Evolutionary conservation across 2,888 invertebrate species (phyloP), one percentile per base, ranked within the genome.

Genomic region (Coecobrya sp.): DNA sequence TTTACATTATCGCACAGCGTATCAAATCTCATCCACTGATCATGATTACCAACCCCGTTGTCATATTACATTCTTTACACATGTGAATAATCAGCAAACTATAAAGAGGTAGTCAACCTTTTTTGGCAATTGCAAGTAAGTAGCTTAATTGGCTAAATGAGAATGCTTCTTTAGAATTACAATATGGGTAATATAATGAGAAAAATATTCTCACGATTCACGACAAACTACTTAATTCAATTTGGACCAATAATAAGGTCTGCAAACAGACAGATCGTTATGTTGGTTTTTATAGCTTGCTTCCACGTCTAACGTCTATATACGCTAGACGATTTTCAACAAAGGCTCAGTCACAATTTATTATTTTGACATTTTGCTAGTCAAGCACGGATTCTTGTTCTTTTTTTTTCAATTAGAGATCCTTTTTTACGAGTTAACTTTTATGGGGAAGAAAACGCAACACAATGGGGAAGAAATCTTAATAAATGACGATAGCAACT

Each of bases 201-300:
- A 79, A 79, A 79, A 79, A 79, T 55, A 2, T 79, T 79, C 79
- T 79, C 79, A 79, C 79, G 79, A 79, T 55, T 79, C 79, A 79
- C 55, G 79, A 79, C 79, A 79, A n/a, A 52, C 36, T 16, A 49
- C 13, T 52, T 16, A 79, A n/a, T 79, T 55, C 27, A 25, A 79
- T 79, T 79, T 55, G 30, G 25, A 22, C n/a, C 27, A 25, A 79
- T 42, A 73, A 42, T 19, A 68, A 68, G n/a, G 10, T 73, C 19
- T 73, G 22, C 10, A 42, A 0, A n/a, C 42, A 10, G 8, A 30
- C 19, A 19, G 25, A 16, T 42, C 8, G 2, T 42, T 42, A n/a
- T 42, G 11, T 30, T 68, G 30, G 4, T 30, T 73, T 70, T 73
- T 73, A 42, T 42, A 8, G 10, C 73, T 36, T 65, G 25, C 3